Percentiles rank a stretch among this genome's conserved stretches.
phyloP scores from a whole-genome alignment of 2,113 vertebrate genomes.

The Stegostoma tigrinum region DNA sequence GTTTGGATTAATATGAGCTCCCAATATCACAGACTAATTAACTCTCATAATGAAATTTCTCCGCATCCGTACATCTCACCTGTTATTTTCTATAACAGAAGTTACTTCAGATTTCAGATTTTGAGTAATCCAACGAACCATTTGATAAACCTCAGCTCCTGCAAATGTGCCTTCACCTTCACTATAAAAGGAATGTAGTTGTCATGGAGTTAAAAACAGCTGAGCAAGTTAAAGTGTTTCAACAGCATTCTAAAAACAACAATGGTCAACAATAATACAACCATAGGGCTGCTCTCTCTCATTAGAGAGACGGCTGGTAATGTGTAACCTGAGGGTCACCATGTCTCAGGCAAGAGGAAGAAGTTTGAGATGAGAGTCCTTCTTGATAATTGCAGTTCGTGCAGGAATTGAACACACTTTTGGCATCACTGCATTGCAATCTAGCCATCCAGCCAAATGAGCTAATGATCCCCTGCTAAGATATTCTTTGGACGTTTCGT shows the following conservation, averaged over 20 bases:
- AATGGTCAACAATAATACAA: too few relatives aligned
- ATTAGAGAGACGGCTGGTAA: too few relatives aligned
- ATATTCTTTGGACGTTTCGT: too few relatives aligned
- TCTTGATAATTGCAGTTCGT: too few relatives aligned
- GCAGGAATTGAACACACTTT: too few relatives aligned
- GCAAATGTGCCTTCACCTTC: slow-evolving; percentile 56
- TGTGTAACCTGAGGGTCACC: too few relatives aligned
- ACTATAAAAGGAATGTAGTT: slow-evolving; percentile 42
- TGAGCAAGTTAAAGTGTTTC: background rate
- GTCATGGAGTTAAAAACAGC: background rate
- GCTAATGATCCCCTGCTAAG: too few relatives aligned
- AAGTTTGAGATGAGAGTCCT: too few relatives aligned
- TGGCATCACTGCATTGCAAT: too few relatives aligned
- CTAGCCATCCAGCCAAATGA: too few relatives aligned
- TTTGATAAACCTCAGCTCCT: slow-evolving; percentile 55
- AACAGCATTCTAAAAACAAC: background rate
- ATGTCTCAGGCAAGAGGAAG: too few relatives aligned
- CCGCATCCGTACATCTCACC: slow-evolving; percentile 46
- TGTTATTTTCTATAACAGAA: slow-evolving; percentile 48
- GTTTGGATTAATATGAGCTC: background rate
- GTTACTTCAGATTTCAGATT: slow-evolving; percentile 52
- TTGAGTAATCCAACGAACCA: slow-evolving; percentile 53
- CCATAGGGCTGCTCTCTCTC: too few relatives aligned
- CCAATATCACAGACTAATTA: background rate
- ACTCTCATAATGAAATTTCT: background rate